phyloP scores from a whole-genome alignment of 1,140 invertebrate species.

The Nomia melanderi region DNA sequence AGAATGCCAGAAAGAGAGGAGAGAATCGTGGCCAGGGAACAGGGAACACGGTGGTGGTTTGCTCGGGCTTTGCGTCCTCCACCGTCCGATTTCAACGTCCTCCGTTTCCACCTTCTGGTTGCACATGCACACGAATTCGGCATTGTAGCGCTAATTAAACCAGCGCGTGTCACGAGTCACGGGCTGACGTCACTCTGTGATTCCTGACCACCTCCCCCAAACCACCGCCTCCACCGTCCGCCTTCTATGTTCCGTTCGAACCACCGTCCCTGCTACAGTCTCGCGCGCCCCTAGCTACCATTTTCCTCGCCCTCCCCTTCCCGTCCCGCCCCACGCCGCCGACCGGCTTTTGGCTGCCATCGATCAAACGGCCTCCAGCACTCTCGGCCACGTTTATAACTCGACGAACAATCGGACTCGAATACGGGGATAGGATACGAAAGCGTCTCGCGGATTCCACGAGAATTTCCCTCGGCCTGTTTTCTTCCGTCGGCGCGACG shows the following conservation, averaged over 20 bases:
- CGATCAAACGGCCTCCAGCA: conserved; percentile 52
- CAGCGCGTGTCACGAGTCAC: conserved; percentile 75
- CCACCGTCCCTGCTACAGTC: conserved; percentile 1
- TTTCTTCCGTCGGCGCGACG: conserved; percentile 48
- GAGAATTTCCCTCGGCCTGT: conserved; percentile 46
- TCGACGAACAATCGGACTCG: conserved; percentile 42
- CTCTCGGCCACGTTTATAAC: conserved; percentile 46
- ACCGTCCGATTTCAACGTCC: conserved; percentile 21
- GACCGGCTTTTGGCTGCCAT: conserved; percentile 50
- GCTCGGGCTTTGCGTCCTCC: conserved; percentile 45
- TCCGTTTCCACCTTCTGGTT: conserved; percentile 57
- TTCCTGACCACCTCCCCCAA: conserved; percentile 69
- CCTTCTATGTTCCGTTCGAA: conserved; percentile 28
- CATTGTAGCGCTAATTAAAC: conserved; percentile 79
- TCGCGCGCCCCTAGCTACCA: conserved; percentile 11
- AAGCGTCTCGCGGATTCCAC: conserved; percentile 9
- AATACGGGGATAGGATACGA: conserved; percentile 8
- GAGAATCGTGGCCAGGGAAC: conserved; percentile 59
- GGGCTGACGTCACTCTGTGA: conserved; percentile 72
- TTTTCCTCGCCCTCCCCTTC: background rate
- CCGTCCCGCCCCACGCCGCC: background rate
- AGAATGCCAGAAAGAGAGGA: conserved; percentile 75
- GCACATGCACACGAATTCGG: conserved; percentile 65
- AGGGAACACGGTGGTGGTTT: conserved; percentile 49
- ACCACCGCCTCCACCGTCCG: conserved; percentile 23